These are phyloP conservation scores for Phasianus colchicus DNA, from an alignment of 2,113 vertebrate species.

Conservation along the genomic window DNA sequence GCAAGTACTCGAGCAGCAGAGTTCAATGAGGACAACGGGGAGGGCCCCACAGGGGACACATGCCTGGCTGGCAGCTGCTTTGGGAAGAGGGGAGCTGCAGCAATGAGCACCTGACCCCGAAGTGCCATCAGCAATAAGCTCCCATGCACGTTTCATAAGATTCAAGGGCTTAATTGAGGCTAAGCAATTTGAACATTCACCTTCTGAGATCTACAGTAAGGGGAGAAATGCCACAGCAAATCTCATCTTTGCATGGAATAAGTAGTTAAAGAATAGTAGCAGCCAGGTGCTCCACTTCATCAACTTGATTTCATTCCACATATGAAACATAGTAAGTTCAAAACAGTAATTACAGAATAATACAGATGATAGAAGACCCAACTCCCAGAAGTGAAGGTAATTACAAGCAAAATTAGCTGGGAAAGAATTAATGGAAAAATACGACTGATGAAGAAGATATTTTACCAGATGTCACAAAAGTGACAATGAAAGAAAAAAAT, in stretches of 20 bases:
- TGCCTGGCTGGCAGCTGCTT: background rate
- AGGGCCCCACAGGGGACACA: background rate
- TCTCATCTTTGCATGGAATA: background rate
- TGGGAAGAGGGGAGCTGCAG: background rate
- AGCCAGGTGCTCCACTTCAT: conserved; percentile 49
- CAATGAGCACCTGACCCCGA: background rate
- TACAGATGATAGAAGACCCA: background rate
- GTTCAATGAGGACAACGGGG: background rate
- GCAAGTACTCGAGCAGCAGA: background rate
- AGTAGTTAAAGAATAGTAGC: conserved; percentile 17
- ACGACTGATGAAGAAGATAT: conserved; percentile 39
- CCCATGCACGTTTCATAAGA: fast-evolving
- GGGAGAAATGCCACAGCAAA: background rate
- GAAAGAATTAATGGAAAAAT: conserved; percentile 50
- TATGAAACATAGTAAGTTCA: conserved; percentile 43
- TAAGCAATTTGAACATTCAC: background rate
- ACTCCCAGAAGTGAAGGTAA: conserved; percentile 23
- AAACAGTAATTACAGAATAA: conserved; percentile 68
- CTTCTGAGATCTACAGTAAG: background rate
- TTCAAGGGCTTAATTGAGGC: background rate
- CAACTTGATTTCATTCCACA: conserved; percentile 46
- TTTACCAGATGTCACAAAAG: conserved; percentile 31
- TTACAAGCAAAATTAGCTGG: conserved; percentile 35
- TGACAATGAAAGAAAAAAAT: conserved; percentile 7
- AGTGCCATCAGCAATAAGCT: background rate